phyloP scores from a whole-genome alignment of 2,888 invertebrate species.

The Drosophila barbarae region DNA sequence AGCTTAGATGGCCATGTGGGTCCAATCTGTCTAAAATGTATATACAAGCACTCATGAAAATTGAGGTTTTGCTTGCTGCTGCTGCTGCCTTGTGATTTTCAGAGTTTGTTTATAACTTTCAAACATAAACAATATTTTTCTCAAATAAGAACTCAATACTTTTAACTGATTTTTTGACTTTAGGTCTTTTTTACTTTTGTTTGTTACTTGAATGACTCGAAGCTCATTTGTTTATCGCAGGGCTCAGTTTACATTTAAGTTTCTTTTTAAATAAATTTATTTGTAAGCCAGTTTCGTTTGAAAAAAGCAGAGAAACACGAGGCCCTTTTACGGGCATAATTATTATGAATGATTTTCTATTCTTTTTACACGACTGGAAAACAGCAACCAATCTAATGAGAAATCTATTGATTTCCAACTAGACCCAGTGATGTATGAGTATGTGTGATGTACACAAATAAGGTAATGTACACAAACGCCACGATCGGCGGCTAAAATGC shows the following conservation, averaged over 20 bases:
- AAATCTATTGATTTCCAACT: slow-evolving; percentile 42
- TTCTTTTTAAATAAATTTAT: slow-evolving; percentile 19
- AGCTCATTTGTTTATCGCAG: slow-evolving; percentile 15
- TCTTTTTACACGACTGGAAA: slow-evolving; percentile 1
- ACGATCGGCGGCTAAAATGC: slow-evolving; percentile 42
- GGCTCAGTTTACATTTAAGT: slow-evolving; percentile 26
- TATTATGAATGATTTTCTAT: slow-evolving; percentile 33
- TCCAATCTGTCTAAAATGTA: slow-evolving; percentile 27
- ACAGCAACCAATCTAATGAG: no score
- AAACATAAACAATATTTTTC: slow-evolving; percentile 8
- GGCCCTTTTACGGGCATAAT: slow-evolving; percentile 25
- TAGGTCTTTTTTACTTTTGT: slow-evolving; percentile 1
- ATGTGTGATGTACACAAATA: slow-evolving; percentile 3
- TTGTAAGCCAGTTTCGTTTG: slow-evolving; percentile 16
- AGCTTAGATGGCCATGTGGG: slow-evolving; percentile 24
- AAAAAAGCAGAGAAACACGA: slow-evolving; percentile 11
- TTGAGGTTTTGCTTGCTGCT: slow-evolving; percentile 14
- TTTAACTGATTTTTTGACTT: slow-evolving; percentile 14
- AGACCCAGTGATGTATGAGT: neutral
- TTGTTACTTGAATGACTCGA: neutral
- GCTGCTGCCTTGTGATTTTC: neutral
- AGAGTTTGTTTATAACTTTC: slow-evolving; percentile 4
- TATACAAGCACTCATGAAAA: slow-evolving; percentile 4
- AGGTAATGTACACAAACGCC: no score
- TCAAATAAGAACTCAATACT: slow-evolving; percentile 6